Evolutionary conservation across 2,797 vertebrate genomes (phyloP).

Genomic region (Chaenodraco wilsoni): DNA sequence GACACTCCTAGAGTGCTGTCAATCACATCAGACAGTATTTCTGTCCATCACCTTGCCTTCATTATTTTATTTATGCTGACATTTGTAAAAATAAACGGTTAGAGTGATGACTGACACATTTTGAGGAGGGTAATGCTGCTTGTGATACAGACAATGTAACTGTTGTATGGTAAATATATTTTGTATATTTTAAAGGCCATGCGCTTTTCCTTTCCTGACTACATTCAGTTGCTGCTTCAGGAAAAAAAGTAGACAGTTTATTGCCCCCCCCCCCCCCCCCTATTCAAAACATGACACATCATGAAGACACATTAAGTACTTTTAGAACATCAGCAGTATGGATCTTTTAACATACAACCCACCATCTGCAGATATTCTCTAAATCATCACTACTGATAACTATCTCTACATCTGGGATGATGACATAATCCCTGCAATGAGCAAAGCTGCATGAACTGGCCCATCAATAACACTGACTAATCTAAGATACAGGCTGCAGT

Average conservation of each 20-base stretch:
- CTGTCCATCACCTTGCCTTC: conserved; percentile 9
- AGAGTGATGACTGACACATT: not conserved
- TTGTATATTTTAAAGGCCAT: not conserved
- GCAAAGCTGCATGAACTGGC: conserved; percentile 53
- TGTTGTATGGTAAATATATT: not conserved
- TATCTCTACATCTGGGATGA: conserved; percentile 50
- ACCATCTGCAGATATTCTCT: conserved; percentile 25
- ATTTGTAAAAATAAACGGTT: not conserved
- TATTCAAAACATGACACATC: conserved; percentile 2
- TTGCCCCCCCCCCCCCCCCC: not conserved
- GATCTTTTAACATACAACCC: conserved; percentile 9
- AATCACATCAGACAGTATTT: conserved; percentile 30
- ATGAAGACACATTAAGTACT: not conserved
- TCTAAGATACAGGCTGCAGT: conserved; percentile 14
- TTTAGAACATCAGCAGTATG: not conserved
- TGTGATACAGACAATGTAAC: not conserved
- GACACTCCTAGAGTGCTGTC: conserved; percentile 36
- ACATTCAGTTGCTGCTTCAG: not conserved
- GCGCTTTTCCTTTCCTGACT: not conserved
- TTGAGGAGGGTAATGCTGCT: not conserved
- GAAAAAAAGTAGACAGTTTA: not conserved
- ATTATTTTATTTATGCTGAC: not conserved
- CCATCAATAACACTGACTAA: conserved; percentile 53
- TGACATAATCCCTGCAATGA: conserved; percentile 69
- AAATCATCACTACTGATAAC: conserved; percentile 61